phyloP scores from a whole-genome alignment of 2,888 invertebrate genomes.

The Andrena praecox region DNA sequence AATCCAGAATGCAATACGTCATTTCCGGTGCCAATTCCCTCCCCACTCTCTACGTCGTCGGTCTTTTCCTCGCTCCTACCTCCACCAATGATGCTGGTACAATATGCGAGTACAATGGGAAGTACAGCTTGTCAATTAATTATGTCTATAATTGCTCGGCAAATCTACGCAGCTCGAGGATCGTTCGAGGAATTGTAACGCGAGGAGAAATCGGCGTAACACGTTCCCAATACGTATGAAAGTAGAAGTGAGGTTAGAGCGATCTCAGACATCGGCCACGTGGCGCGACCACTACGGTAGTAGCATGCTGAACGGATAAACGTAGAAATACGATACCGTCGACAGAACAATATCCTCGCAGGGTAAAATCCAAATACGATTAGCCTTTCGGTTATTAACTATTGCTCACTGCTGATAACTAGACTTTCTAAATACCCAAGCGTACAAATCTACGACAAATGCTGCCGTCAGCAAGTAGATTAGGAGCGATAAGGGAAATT shows the following conservation, averaged over 20 bases:
- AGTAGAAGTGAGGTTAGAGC: conserved; percentile 59
- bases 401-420: neutral
- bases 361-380: conserved; percentile 3
- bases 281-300: conserved; percentile 50
- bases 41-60: neutral
- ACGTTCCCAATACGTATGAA: conserved; percentile 23
- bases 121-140: neutral
- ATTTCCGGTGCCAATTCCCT: conserved; percentile 65
- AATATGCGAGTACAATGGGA: neutral
- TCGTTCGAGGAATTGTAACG: neutral
- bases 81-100: conserved; percentile 26
- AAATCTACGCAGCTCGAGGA: neutral
- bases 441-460: neutral
- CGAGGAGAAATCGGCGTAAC: neutral
- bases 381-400: neutral
- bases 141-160: neutral
- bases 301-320: conserved; percentile 40
- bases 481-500: neutral
- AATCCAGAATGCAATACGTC: conserved; percentile 67
- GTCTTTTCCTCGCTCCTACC: conserved; percentile 25
- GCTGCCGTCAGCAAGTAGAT: conserved; percentile 5
- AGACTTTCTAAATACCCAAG: neutral
- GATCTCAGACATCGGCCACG: conserved; percentile 57
- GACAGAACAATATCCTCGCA: conserved; percentile 23
- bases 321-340: conserved; percentile 36